phyloP scores from a whole-genome alignment of 2,888 invertebrate species.

The Dynastes maya region DNA sequence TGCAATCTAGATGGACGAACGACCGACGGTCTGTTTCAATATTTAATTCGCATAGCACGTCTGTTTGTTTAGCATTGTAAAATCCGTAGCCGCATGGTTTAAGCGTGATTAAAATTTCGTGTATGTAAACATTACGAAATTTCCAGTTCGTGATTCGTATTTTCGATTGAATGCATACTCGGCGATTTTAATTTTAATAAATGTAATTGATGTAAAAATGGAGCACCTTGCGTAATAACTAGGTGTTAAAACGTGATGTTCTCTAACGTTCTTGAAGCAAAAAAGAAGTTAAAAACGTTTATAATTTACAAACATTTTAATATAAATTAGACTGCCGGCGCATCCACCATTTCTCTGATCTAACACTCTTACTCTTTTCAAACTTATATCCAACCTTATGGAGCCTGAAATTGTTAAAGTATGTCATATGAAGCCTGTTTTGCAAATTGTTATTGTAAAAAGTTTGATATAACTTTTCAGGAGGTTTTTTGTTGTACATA shows the following conservation, averaged over 20 bases:
- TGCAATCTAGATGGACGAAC: constrained; percentile 12
- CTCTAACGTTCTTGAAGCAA: no score
- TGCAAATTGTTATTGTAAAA: no score
- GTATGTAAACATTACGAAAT: constrained; percentile 26
- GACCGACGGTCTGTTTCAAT: constrained; percentile 20
- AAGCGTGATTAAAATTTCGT: constrained; percentile 6
- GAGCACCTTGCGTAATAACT: no score
- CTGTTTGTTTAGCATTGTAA: background rate
- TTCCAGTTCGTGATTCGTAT: constrained; percentile 10
- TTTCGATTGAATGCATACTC: background rate
- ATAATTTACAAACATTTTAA: background rate
- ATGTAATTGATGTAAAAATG: background rate
- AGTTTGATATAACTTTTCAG: no score
- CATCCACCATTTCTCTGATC: background rate
- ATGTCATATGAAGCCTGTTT: no score
- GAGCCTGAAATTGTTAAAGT: no score
- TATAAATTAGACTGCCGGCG: background rate
- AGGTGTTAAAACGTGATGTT: no score
- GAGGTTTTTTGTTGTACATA: no score
- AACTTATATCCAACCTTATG: no score
- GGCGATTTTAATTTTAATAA: background rate
- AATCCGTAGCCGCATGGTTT: background rate
- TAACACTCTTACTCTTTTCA: background rate
- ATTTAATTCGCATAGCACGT: constrained; percentile 28
- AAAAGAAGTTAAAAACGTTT: background rate